Evolutionary conservation across 2,888 invertebrate genomes (phyloP).

Genomic region (Spodoptera picta): DNA sequence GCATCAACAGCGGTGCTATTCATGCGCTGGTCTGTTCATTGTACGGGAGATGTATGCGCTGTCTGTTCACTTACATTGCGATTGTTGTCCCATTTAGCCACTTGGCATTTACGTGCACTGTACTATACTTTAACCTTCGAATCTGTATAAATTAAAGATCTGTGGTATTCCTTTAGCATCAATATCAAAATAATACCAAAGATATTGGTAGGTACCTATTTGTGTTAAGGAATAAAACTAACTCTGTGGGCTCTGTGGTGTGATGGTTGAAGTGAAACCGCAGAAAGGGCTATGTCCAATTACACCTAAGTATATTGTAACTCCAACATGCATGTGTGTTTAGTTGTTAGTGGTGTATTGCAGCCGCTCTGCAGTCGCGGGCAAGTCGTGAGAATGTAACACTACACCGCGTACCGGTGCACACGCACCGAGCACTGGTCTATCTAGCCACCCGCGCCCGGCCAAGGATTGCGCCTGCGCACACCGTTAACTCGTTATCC

Average conservation of each 20-base stretch:
- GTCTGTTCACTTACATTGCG: conserved; percentile 1
- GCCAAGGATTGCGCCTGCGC: conserved; percentile 28
- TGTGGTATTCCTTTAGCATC: no score
- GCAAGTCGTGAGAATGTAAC: conserved; percentile 28
- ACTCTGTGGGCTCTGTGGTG: no score
- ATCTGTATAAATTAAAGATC: no score
- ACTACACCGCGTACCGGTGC: conserved; percentile 11
- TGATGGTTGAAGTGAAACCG: no score
- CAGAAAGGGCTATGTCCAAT: no score
- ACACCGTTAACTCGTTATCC: conserved; percentile 4
- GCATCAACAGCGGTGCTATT: conserved; percentile 22
- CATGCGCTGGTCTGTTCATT: conserved; percentile 29
- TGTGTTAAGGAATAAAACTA: no score
- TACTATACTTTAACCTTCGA: neutral
- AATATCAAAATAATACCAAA: no score
- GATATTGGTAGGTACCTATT: no score
- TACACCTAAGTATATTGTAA: no score
- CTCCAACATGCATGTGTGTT: no score
- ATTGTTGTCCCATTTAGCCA: neutral
- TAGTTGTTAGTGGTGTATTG: neutral
- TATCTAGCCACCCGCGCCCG: neutral
- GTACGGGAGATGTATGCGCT: conserved; percentile 15
- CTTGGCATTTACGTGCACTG: neutral
- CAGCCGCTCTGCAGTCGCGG: conserved; percentile 2
- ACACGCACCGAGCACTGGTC: conserved; percentile 17